Evolutionary conservation across 2,888 invertebrate species (phyloP).

Genomic region (Lycophotia porphyrea): DNA sequence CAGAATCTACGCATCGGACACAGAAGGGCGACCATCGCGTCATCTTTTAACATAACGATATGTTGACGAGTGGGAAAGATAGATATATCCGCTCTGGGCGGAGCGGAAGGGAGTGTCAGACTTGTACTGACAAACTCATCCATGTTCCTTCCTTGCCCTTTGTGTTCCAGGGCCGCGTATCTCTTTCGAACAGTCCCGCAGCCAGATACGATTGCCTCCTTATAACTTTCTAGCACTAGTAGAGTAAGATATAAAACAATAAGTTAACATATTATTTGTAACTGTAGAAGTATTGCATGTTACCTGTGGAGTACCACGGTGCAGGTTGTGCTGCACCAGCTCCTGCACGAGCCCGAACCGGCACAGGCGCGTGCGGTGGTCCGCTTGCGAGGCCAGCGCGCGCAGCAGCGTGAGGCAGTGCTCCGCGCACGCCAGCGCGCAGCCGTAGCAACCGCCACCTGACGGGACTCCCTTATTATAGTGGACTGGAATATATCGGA

Average conservation of each 20-base stretch:
- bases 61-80: neutral
- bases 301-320: constrained; percentile 94
- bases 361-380: constrained; percentile 94
- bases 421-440: constrained; percentile 97
- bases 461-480: neutral
- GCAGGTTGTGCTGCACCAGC: constrained; percentile 96
- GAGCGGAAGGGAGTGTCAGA: no score
- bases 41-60: neutral
- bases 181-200: no score
- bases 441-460: constrained; percentile 94
- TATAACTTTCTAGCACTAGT: neutral
- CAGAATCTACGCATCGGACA: neutral
- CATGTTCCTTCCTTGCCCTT: no score
- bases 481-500: neutral
- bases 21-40: neutral
- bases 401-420: constrained; percentile 97
- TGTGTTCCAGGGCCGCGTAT: no score
- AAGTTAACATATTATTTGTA: neutral
- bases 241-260: neutral
- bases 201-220: neutral
- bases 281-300: neutral
- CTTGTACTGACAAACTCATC: no score
- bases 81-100: no score
- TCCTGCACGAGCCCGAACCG: constrained; percentile 97
- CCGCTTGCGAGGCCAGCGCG: constrained; percentile 95